A percentile compares a stretch with the other conserved stretches of the same genome.
phyloP scores from a whole-genome alignment of 2,797 vertebrate species.

The Anolis apletophallus region DNA sequence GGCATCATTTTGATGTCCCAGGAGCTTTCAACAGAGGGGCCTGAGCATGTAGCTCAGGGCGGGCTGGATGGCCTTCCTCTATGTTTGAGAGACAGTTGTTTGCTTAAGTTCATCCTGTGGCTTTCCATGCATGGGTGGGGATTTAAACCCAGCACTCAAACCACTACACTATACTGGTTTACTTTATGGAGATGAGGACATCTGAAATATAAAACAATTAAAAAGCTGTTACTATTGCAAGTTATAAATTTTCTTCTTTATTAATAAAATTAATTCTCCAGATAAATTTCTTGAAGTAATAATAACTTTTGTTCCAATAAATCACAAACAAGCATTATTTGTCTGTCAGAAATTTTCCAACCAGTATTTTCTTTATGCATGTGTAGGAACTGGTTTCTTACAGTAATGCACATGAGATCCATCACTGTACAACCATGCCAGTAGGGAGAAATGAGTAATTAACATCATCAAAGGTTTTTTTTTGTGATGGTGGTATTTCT shows the following conservation, averaged over 20 bases:
- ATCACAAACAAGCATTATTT: neutral
- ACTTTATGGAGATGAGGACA: neutral
- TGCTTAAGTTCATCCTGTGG: no score
- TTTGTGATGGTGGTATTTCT: no score
- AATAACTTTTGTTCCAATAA: neutral
- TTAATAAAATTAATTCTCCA: neutral
- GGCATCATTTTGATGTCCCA: no score
- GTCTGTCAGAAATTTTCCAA: neutral
- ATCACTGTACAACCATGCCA: neutral
- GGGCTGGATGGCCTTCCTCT: no score
- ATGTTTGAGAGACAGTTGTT: no score
- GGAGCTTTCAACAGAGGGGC: no score
- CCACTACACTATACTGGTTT: no score
- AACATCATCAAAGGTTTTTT: neutral
- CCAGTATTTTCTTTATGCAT: neutral
- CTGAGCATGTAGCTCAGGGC: no score
- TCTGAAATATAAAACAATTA: conserved; percentile 15
- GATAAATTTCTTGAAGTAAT: no score
- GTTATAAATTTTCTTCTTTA: neutral
- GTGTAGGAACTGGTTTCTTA: neutral
- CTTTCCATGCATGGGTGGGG: no score
- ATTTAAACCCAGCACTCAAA: no score
- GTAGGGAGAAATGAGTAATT: neutral
- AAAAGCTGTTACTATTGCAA: neutral
- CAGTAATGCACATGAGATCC: no score